Base-by-base conservation (phyloP, 2,797 vertebrate genomes). In the Acrossocheilus fasciatus region DNA sequence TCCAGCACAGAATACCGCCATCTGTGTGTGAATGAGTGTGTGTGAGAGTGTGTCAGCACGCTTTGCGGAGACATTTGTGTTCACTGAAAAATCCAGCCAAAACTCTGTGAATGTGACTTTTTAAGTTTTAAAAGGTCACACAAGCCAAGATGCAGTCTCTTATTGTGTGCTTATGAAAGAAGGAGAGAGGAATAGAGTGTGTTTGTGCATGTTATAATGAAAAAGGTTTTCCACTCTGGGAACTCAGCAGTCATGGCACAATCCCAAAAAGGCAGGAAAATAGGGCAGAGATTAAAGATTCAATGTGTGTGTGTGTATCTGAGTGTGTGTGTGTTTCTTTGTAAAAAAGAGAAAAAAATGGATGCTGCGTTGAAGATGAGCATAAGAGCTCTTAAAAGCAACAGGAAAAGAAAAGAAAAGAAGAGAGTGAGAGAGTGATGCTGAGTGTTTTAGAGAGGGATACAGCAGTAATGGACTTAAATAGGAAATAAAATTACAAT, bases 261-360 rank as follows among this genome's bases (percentile, higher is more conserved):
- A 47, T 85, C 92, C 93, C 93, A 94, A 91, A 92, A 91, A 90
- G 89, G 81, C 89, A 90, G 89, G 86, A 94, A 95, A 95, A 93
- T 93, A 90, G 93, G 93, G 87, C 93, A 93, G 91, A 94, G 94
- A 95, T 95, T 94, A 93, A 94, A 93, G 92, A 94, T 94, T 93
- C 92, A 93, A 90, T 77, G 72, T 74, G 62, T 70, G 81, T 86
- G 83, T 86, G 83, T 68, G 88, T 85, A 34, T 75, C 45, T 82
- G 69, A 59, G 12, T 82, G 69, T 11, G 59, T 68, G 91, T 91
- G 91, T 92, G 92, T 86, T 89, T 89, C 91, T 92, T 92, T 91
- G 90, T 87, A 45, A 45, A 43, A 43, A 43, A 77, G 83, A 87
- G 81, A 52, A 81, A 79, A 81, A 85, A 82, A 90, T 87, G 88